These are phyloP conservation scores for Hydrophis major DNA, from an alignment of 2,797 vertebrate genomes.

Conservation along the genomic window DNA sequence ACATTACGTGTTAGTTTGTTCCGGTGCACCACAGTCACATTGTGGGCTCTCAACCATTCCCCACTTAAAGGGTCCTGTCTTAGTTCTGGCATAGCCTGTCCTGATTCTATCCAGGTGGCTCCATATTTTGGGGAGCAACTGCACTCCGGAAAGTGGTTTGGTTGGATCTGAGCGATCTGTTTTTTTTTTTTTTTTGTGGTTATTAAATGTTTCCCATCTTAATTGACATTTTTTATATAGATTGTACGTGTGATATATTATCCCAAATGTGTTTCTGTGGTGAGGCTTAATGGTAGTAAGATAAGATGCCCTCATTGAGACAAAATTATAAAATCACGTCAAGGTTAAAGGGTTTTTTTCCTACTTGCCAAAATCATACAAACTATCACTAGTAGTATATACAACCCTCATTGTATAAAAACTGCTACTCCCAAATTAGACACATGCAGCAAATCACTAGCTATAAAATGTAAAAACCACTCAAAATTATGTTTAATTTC, in stretches of 20 bases:
- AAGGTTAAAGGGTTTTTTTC: background rate
- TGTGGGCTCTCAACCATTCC: background rate
- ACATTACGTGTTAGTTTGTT: background rate
- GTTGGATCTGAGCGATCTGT: background rate
- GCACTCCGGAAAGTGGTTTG: background rate
- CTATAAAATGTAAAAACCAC: background rate
- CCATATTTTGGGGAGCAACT: background rate
- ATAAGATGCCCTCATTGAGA: background rate
- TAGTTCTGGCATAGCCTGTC: background rate
- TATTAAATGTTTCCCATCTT: background rate
- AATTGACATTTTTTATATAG: background rate
- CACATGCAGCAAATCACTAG: background rate
- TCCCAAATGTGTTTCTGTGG: background rate
- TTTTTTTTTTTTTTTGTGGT: background rate
- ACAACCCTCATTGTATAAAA: background rate
- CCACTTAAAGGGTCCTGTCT: background rate
- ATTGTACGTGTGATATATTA: background rate
- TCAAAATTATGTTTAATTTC: background rate
- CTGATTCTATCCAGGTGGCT: background rate
- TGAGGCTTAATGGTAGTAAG: background rate
- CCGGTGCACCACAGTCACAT: background rate
- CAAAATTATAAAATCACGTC: background rate
- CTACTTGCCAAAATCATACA: background rate
- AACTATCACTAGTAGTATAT: background rate
- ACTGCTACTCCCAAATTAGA: background rate